Percentiles rank a stretch among this genome's conserved stretches.
phyloP scores from a whole-genome alignment of 2,888 invertebrate genomes.

The Campopleginae sp. region DNA sequence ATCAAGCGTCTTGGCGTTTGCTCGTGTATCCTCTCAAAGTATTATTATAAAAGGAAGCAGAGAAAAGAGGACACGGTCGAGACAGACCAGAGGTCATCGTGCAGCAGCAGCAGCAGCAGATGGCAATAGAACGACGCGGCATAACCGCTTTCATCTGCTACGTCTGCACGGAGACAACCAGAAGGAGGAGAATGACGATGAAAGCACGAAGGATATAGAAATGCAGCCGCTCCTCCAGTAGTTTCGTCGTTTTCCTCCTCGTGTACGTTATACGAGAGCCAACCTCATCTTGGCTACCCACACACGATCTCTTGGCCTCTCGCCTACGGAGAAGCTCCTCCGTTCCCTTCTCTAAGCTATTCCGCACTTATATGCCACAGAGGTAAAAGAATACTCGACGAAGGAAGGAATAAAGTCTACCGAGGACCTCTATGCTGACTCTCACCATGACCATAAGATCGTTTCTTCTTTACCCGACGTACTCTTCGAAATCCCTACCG shows the following conservation, averaged over 20 bases:
- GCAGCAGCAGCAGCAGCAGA: slow-evolving; percentile 33
- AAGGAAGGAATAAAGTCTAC: slow-evolving; percentile 56
- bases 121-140: slow-evolving; percentile 66
- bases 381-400: slow-evolving; percentile 54
- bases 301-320: slow-evolving; percentile 63
- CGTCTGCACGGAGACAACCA: slow-evolving; percentile 71
- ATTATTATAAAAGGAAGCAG: slow-evolving; percentile 23
- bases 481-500: slow-evolving; percentile 29
- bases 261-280: slow-evolving; percentile 59
- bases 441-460: slow-evolving; percentile 40
- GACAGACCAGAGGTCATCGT: slow-evolving; percentile 42
- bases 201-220: slow-evolving; percentile 70
- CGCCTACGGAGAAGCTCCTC: slow-evolving; percentile 53
- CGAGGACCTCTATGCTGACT: slow-evolving; percentile 13
- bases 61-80: slow-evolving; percentile 47
- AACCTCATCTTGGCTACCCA: slow-evolving; percentile 42
- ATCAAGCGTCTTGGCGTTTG: slow-evolving; percentile 40
- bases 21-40: slow-evolving; percentile 22
- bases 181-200: slow-evolving; percentile 45
- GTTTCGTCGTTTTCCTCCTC: slow-evolving; percentile 68
- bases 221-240: slow-evolving; percentile 76
- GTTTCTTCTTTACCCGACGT: slow-evolving; percentile 40
- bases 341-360: slow-evolving; percentile 56
- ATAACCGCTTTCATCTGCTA: slow-evolving; percentile 80
- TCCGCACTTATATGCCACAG: slow-evolving; percentile 29